phyloP scores from a whole-genome alignment of 2,113 vertebrate genomes.

The Anthoscopus minutus region DNA sequence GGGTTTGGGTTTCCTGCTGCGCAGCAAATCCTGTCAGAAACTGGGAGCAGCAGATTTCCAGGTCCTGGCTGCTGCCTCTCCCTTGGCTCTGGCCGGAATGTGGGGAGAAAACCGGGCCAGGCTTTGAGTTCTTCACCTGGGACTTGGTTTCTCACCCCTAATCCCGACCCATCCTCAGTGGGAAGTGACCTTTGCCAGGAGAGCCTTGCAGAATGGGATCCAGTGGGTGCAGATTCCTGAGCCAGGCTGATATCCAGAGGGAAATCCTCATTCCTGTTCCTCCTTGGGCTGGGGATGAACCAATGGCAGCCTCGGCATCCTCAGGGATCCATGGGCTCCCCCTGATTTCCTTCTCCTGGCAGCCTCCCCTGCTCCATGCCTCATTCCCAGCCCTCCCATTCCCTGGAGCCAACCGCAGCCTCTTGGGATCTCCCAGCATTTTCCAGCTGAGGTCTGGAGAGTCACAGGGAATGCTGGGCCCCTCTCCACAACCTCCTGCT shows the following conservation, averaged over 20 bases:
- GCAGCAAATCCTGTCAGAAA: background rate
- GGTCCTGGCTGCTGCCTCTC: background rate
- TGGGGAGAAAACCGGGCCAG: background rate
- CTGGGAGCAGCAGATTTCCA: background rate
- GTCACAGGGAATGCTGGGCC: slow-evolving; percentile 20
- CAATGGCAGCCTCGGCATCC: slow-evolving; percentile 32
- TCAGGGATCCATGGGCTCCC: slow-evolving; percentile 26
- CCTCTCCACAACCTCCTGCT: background rate
- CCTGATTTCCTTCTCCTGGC: slow-evolving; percentile 53
- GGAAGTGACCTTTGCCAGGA: background rate
- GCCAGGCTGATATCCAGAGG: background rate
- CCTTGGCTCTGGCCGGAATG: background rate
- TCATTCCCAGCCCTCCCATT: background rate
- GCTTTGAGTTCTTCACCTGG: background rate
- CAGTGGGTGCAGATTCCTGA: background rate
- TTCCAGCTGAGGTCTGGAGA: slow-evolving; percentile 25
- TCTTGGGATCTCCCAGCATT: background rate
- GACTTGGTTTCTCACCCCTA: background rate
- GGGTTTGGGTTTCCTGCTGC: background rate
- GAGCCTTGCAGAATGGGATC: background rate
- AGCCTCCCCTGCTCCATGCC: background rate
- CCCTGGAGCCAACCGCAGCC: background rate
- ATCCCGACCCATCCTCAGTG: too few relatives aligned
- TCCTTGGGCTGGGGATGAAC: slow-evolving; percentile 10
- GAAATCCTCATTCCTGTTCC: slow-evolving; percentile 28